Evolutionary conservation across 2,888 invertebrate genomes (phyloP), one percentile per base, ranked within the genome.

Genomic region (Pyralis farinalis): DNA sequence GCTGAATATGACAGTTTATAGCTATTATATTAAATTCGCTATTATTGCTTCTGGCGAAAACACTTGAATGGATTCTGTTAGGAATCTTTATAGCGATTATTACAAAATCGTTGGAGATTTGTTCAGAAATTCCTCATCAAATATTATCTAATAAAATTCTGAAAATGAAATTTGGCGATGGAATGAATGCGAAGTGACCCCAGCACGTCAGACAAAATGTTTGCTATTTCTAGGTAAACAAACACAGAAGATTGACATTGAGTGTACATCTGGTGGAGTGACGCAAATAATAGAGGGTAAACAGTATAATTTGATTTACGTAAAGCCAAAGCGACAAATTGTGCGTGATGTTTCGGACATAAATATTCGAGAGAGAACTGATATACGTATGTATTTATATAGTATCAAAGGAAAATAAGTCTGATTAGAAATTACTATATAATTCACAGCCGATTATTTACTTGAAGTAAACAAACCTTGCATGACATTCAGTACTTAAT

Each of bases 221-320:
- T 87, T 87, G 85, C 71, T 85, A 68, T 81, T 80, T 80, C 83
- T 81, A 71, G 72, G 87, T 85, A 88, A 88, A 86, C 78, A 88
- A 84, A 86, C 78, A 80, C 54, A 53, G 63, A 66, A 85, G 86
- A 87, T 85, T 87, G 87, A 88, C 87, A 73, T 76, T 51, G 71
- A 85, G 78, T 79, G 85, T 87, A 87, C 88, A 88, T 85, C 87
- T 88, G 88, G 83, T 77, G 65, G 71, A 55, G 57, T 79, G 79
- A 78, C 82, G 84, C 86, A 84, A 88, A 87, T 83, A 86, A 83
- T 79, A 61, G 76, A 83, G 84, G 75, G 74, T 82, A 87, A 86
- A 87, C 82, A 82, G 72, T 75, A 72, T 88, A 85, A 88, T 86
- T 87, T 70, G 76, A 87, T 88, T 87, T 80, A 63, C 71, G 63